Conservation (phyloP, 1,140 invertebrate genomes). For the Sitophilus oryzae region DNA sequence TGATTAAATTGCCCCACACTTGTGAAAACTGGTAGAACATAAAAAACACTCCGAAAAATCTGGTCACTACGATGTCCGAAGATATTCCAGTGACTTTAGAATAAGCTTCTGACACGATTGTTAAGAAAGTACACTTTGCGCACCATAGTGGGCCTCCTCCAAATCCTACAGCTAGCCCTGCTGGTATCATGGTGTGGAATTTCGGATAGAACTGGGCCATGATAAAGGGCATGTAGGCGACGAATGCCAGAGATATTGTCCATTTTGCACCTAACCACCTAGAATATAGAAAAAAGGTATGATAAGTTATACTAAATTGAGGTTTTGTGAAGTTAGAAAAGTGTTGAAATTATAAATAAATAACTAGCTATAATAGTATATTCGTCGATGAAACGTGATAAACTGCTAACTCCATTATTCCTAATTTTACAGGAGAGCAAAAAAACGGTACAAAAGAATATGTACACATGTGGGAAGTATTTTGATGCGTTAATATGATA, state of each 20-base stretch:
- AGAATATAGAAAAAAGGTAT: slow-evolving; percentile 18
- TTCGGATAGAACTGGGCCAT: slow-evolving; percentile 78
- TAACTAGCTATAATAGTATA: too few species aligned
- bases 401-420: too few species aligned
- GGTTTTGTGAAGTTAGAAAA: too few species aligned
- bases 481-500: too few species aligned
- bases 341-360: too few species aligned
- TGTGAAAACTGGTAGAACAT: slow-evolving; percentile 91
- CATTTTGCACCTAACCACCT: slow-evolving; percentile 81
- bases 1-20: slow-evolving; percentile 89
- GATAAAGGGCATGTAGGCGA: slow-evolving; percentile 84
- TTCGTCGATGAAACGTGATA: too few species aligned
- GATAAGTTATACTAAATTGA: neutral
- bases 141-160: slow-evolving; percentile 87
- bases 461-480: too few species aligned
- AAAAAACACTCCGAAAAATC: slow-evolving; percentile 88
- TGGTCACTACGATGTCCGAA: slow-evolving; percentile 66
- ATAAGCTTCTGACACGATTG: slow-evolving; percentile 69
- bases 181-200: slow-evolving; percentile 79
- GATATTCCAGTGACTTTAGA: slow-evolving; percentile 58
- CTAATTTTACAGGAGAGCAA: too few species aligned
- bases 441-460: too few species aligned
- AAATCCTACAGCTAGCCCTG: slow-evolving; percentile 76
- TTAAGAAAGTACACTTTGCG: slow-evolving; percentile 83
- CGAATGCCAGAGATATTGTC: slow-evolving; percentile 76